Base-by-base conservation (phyloP, 2,888 invertebrate genomes). In the Oegoconia quadripuncta region DNA sequence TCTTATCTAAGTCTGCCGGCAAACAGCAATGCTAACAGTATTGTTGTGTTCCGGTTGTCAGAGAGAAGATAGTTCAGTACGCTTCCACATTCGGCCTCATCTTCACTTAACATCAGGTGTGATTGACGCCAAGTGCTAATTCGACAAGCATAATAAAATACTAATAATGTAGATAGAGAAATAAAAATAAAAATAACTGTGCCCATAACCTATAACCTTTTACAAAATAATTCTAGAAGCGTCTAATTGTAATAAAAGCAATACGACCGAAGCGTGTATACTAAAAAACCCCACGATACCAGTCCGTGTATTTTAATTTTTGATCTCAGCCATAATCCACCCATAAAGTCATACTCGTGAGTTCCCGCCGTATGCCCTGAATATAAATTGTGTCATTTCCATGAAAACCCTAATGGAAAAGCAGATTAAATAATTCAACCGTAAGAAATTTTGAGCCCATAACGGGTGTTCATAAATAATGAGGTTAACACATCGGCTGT, bases 301-400 rank as follows among this genome's bases (percentile, higher is more conserved):
- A 41, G 46, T 44, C 53, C n/a, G n/a, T n/a, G 50, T 51, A 53
- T 72, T 75, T 74, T 69, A 77, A 79, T 79, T 77, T 78, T 74
- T 74, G 73, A 73, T 78, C 66, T 61, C 64, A 50, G 48, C 68
- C 76, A 62, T 77, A 76, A 82, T 81, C 75, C 72, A 67, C 55
- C 59, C 65, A 74, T 79, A 79, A 81, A 78, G 74, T 74, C 69
- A 74, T 71, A 74, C 69, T 67, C 66, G 65, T 54, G 73, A 68
- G 62, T 65, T 65, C 58, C 58, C 58, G 55, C 57, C 64, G 53
- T 63, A 62, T 72, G 72, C 56, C 56, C 64, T 70, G 84, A 83
- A 84, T 84, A 83, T 76, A 86, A 82, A 84, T 81, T 73, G 79
- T 79, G 79, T 80, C 80, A 78, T 83, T 81, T 74, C n/a, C 62